A percentile compares a stretch with the other conserved stretches of the same genome.
Conservation (phyloP, 2,797 vertebrate genomes). For the Fratercula arctica region DNA sequence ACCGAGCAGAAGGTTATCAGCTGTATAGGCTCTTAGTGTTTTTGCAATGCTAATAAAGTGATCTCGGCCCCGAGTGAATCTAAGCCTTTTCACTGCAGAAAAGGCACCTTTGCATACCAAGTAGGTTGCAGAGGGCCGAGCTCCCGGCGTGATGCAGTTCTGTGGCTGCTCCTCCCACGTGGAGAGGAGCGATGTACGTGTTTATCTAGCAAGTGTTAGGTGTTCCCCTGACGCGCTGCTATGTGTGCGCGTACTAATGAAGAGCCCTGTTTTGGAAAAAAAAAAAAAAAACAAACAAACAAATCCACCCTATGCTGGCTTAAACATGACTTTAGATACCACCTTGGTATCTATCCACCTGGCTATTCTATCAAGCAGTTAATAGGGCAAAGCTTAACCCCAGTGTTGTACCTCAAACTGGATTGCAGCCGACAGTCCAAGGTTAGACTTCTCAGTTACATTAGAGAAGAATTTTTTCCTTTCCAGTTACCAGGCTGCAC, state of each 20-base stretch:
- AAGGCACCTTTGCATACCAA: slow-evolving; percentile 22
- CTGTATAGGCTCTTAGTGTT: not conserved
- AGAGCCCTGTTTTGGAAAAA: not conserved
- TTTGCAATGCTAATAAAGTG: not conserved
- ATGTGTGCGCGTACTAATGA: not conserved
- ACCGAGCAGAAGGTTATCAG: not conserved
- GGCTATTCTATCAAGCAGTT: not conserved
- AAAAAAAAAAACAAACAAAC: not conserved
- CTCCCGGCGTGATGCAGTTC: not conserved
- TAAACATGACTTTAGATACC: not conserved
- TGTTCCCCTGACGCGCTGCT: slow-evolving; percentile 14
- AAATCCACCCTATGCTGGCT: not conserved
- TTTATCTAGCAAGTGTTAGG: not conserved
- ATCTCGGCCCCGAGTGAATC: not conserved
- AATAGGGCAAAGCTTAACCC: not conserved
- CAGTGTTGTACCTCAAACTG: not conserved
- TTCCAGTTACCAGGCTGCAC: not conserved
- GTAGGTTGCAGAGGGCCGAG: not conserved
- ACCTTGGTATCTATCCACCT: not conserved
- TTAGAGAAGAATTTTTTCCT: not conserved
- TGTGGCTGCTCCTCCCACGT: slow-evolving; percentile 5
- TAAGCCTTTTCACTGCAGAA: slow-evolving; percentile 30
- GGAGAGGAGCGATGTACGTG: not conserved
- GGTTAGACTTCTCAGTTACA: not conserved
- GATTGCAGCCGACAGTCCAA: not conserved